Base-by-base conservation (phyloP, 2,888 invertebrate species). In the Plebejus melissa region DNA sequence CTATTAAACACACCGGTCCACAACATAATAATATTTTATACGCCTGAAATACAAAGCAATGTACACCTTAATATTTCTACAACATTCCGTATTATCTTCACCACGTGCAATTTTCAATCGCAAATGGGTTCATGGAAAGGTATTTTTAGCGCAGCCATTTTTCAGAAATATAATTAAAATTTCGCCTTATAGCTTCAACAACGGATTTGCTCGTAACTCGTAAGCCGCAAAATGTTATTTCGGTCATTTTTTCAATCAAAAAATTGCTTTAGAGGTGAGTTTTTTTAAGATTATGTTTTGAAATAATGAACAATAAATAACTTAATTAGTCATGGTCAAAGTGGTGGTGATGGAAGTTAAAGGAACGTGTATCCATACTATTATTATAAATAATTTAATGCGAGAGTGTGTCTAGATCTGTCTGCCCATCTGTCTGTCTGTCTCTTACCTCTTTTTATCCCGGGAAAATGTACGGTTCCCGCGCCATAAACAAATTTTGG, bases 241-340 rank as follows among this genome's bases (percentile, higher is more conserved):
- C 28, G 11, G 60, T 28, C 65, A 65, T 28, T 72, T 72, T 72
- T 72, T 22, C 22, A 54, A 72, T 72, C 50, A 32, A 32, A 54
- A 72, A 72, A 72, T 72, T 72, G 28, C 72, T 54, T 72, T 72
- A 16, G 11, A 50, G 71, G 32, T 71, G 32, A 16, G 54, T 22
- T 7, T 50, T 54, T 50, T 50, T 16, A 54, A 3, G 22, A 50
- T 54, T 54, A 16, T 72, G 16, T 65, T 13, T 32, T 32, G 65
- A 65, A 4, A 60, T 22, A 22, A 22, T 22, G 22, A 22, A 22
- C 22, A 22, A 22, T 22, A 22, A 22, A 22, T 22, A 22, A 22
- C 22, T 22, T 22, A 22, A 22, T 22, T 22, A 22, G 22, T 22
- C 22, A 22, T 22, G 22, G 22, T 22, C 22, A 22, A 22, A 22